These are phyloP conservation scores for Myxocyprinus asiaticus DNA, from an alignment of 2,113 vertebrate species.

Conservation along the genomic window DNA sequence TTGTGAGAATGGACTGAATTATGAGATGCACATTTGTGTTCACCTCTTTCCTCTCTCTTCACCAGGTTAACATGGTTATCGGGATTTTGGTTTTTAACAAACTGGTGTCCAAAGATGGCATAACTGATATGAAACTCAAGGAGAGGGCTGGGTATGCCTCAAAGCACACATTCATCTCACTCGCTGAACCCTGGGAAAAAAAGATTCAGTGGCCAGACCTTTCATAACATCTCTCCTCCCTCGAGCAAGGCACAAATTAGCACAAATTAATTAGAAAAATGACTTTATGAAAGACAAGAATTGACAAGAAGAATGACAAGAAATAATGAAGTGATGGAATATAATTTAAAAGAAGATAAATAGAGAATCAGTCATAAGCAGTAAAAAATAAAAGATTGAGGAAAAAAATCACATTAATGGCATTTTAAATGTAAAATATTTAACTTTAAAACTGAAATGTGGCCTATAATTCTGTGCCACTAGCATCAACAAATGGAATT, in stretches of 20 bases:
- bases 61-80: conserved; percentile 99
- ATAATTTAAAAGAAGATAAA: too few relatives aligned
- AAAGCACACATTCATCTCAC: conserved; percentile 75
- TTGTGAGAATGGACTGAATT: background rate
- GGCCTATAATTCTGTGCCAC: too few relatives aligned
- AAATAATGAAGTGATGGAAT: too few relatives aligned
- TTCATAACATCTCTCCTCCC: conserved; percentile 18
- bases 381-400: background rate
- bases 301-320: too few relatives aligned
- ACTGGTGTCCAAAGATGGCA: conserved; percentile 99
- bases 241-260: conserved; percentile 1
- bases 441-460: too few relatives aligned
- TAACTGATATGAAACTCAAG: conserved; percentile 99
- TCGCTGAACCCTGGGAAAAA: conserved; percentile 61
- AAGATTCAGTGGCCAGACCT: conserved; percentile 35
- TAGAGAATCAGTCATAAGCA: too few relatives aligned
- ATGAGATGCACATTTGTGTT: conserved; percentile 56
- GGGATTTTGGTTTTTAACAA: conserved; percentile 99
- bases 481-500: too few relatives aligned
- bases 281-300: too few relatives aligned
- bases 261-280: background rate
- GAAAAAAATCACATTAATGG: too few relatives aligned
- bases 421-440: too few relatives aligned
- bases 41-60: conserved; percentile 77
- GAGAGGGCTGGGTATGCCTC: conserved; percentile 97